Base-by-base conservation (phyloP, 2,113 vertebrate genomes). In the Silurus glanis region DNA sequence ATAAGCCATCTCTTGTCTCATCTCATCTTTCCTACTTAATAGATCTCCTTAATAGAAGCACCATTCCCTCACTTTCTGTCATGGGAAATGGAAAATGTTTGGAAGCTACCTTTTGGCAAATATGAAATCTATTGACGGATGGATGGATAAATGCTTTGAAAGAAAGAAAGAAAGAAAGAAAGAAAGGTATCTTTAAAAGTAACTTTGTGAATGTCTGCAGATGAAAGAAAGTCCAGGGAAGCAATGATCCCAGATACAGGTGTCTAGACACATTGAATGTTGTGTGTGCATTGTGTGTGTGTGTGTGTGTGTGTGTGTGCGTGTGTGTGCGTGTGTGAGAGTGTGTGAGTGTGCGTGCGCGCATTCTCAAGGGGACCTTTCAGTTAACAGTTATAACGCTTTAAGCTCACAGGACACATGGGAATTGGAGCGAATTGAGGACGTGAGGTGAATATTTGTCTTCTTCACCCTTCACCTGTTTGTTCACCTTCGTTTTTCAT, bases 391-490 rank as follows among this genome's bases (percentile, higher is more conserved):
- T 79, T 79, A 58, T 79, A 79, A 79, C n/a, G 9, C 76, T 88
- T 83, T 67, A 83, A 84, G 67, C 80, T 79, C 80, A 72, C 45
- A 86, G 72, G 37, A 47, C 85, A 67, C 74, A 51, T 53, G 59
- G 67, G 76, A 76, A 86, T 81, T 84, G 85, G 47, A 72, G 55
- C 28, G 85, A 59, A 74, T 80, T 74, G 9, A 74, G 85, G 55
- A 81, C 75, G 47, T 55, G 25, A 83, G 58, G 66, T 37, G 64
- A 86, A 84, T 25, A 51, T 53, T 74, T 91, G 84, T 92, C 85
- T 89, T 86, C 83, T 49, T 90, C 83, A n/a, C 91, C 78, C 85
- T 90, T 89, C 89, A 90, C 89, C 89, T 83, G 53, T 49, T 47
- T 74, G 86, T 87, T 90, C 88, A 86, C 89, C 87, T 84, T 88